Evolutionary conservation across 2,797 vertebrate species (phyloP), one percentile per base, ranked within the genome.

Genomic region (Pteropus rufus): DNA sequence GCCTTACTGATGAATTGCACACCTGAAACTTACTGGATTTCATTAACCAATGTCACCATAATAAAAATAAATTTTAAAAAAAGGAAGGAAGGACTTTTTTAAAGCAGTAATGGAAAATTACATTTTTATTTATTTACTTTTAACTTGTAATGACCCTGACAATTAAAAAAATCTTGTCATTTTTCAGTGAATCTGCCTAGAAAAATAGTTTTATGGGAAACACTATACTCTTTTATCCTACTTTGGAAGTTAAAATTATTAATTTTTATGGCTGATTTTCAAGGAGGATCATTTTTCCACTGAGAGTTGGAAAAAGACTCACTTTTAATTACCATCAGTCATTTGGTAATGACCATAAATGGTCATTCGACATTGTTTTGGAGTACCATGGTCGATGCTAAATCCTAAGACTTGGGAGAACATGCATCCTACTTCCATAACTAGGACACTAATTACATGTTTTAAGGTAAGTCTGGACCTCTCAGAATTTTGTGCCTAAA

Each of bases 71-170:
- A 49, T 49, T 49, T 15, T 15, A 49, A 49, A 49, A 49, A 49
- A 46, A 46, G 46, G 49, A 16, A 49, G 15, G 49, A 81, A 79
- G 87, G 2, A 54, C 0, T 52, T 84, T 60, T 56, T 2, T 5
- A 31, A 94, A 58, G 26, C 31, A 67, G n/a, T 69, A 56, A 56
- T 46, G 23, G 14, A 88, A 94, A 79, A 82, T 36, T 18, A 72
- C 3, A 65, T 82, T 92, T 93, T 96, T 86, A 77, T 79, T 85
- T 76, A 76, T 75, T 86, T 96, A 65, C 41, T 87, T 95, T 79
- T 65, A 76, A 77, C 46, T 58, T 14, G 23, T 82, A 54, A 70
- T 46, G 18, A 73, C 29, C 3, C 39, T 70, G 44, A 3, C 34
- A 73, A 56, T 79, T 75, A 67, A 10, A 31, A 82, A 62, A 91